Base-by-base conservation (phyloP, 2,113 vertebrate genomes). In the Rissa tridactyla region DNA sequence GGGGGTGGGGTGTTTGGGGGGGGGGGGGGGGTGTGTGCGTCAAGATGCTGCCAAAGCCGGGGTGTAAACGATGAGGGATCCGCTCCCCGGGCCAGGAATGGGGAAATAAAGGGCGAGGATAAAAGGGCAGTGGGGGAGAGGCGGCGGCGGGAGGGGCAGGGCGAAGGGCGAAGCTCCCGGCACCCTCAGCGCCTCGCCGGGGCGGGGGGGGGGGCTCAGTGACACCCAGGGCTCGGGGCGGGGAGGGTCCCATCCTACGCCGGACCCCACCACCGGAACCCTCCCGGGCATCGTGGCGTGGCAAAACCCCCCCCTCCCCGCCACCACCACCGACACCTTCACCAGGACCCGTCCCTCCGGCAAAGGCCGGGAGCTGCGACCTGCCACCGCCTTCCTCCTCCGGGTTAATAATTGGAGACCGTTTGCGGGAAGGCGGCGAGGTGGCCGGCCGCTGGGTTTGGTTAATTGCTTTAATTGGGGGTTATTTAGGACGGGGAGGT, bases 381-480 rank as follows among this genome's bases (percentile, higher is more conserved):
- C 60, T 25, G 55, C 42, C 19, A 6, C 34, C 34, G 11, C 42
- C 44, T 77, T 29, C 57, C 57, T 61, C 18, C 73, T 9, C 46
- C 46, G 18, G 46, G 60, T 64, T 52, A 64, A 52, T 20, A 20
- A 34, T 9, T 15, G 23, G 46, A 79, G 47, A 25, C 29, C 6
- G 13, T 79, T 79, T 64, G 54, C 5, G 17, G 54, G 38, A 19
- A 44, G 38, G 38, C 52, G 5, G 42, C 52, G 78, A 79, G 92
- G 82, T 90, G 91, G 68, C 92, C 91, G 60, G 73, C 88, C 93
- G 90, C 76, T 96, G 27, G 57, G 96, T 94, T 92, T 46, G 66
- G 65, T 94, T 68, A 80, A 92, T 96, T 94, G 72, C 77, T 76
- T 38, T 97, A 92, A 95, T 95, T 97, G 76, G 61, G 58, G 81